These are phyloP conservation scores for Thyatira batis DNA, from an alignment of 2,888 invertebrate species.

Conservation along the genomic window DNA sequence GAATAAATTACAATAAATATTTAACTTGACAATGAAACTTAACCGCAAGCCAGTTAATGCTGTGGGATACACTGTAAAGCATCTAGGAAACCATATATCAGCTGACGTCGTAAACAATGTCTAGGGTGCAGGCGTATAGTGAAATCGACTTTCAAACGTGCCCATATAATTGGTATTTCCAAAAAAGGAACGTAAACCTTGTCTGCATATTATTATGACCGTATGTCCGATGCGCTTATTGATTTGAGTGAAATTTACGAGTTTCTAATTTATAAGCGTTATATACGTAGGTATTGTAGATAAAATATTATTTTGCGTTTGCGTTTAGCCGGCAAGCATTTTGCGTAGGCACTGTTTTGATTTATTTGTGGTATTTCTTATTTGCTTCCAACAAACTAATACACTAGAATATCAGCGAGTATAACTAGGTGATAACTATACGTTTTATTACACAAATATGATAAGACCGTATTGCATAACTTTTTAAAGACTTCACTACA, in stretches of 20 bases:
- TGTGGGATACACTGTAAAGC: conserved; percentile 31
- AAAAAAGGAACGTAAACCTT: conserved; percentile 43
- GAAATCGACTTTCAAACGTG: conserved; percentile 50
- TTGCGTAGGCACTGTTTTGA: background rate
- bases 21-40: conserved; percentile 49
- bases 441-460: background rate
- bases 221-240: conserved; percentile 24
- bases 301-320: background rate
- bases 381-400: background rate
- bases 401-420: too few species aligned
- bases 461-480: background rate
- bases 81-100: conserved; percentile 54
- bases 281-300: background rate
- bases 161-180: conserved; percentile 53
- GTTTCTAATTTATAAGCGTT: conserved; percentile 18
- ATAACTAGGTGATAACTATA: too few species aligned
- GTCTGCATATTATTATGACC: conserved; percentile 34
- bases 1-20: conserved; percentile 61
- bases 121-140: conserved; percentile 23
- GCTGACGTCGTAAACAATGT: conserved; percentile 47
- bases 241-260: conserved; percentile 23
- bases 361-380: background rate
- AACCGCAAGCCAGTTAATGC: conserved; percentile 31
- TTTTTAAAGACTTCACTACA: background rate
- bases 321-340: background rate